Base-by-base conservation (phyloP, 2,797 vertebrate genomes). In the Arnoldichthys spilopterus region DNA sequence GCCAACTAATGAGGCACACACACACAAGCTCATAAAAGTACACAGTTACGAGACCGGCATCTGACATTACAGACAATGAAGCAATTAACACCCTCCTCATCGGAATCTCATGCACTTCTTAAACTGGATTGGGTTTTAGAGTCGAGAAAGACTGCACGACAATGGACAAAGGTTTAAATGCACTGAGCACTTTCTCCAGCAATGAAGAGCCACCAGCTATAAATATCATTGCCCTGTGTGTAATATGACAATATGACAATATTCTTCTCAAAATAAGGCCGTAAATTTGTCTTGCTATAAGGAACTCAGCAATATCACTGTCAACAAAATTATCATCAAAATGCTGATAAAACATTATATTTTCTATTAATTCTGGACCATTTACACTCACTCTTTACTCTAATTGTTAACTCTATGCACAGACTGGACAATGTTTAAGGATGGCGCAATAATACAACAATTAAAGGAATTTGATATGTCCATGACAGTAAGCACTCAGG, bases 1-100 rank as follows among this genome's bases (percentile, higher is more conserved):
- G 79, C 75, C 72, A 84, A 47, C 28, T 83, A 79, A 79, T 68
- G 74, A 28, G 51, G 47, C 49, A 32, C 63, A 43, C 51, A 54
- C 40, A 53, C 49, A 68, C 47, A 66, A 16, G 45, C 67, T 66
- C 68, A 72, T 28, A 66, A 62, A 26, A 51, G 45, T 62, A 28
- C 3, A 62, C 49, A 67, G 9, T 30, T 43, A 30, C 18, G 24
- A 68, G 40, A 43, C 61, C 58, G 53, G 26, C 11, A 26, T 28
- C 58, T 77, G 20, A 58, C 34, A 24, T 51, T 40, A 59, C 68
- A 76, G 26, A 75, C 54, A 79, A 51, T 49, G 37, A 68, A 22
- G 54, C 68, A 77, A 77, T 73, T 73, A 54, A 59, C 62, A 71
- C 68, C 54, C 37, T 73, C 74, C 67, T 74, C 24, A 45, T 68